These are phyloP conservation scores for Andrena hattorfiana DNA, from an alignment of 2,888 invertebrate genomes.

Conservation along the genomic window DNA sequence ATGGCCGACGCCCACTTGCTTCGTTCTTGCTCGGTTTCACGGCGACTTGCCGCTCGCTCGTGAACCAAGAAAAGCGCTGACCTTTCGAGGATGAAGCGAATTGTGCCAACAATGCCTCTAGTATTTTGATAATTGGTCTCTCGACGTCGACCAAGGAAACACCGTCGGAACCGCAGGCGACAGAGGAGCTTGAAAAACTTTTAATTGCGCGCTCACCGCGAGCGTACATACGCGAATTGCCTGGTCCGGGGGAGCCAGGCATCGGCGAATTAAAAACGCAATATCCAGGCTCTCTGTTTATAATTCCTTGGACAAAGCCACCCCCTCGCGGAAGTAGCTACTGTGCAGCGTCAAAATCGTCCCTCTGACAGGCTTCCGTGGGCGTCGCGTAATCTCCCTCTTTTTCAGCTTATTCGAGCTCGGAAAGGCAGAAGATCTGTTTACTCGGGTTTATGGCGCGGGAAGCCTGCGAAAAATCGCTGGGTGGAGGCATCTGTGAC, in stretches of 20 bases:
- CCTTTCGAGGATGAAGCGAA: not conserved
- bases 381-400: constrained; percentile 14
- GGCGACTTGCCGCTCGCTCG: not conserved
- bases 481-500: not conserved
- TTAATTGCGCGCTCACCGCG: constrained; percentile 35
- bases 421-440: constrained; percentile 4
- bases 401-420: not conserved
- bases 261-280: constrained; percentile 11
- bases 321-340: constrained; percentile 7
- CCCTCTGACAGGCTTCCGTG: not conserved
- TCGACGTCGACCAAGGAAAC: not conserved
- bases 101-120: not conserved
- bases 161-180: not conserved
- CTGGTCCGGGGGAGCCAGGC: too few relatives aligned
- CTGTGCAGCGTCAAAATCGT: constrained; percentile 30
- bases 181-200: constrained; percentile 26
- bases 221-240: too few relatives aligned
- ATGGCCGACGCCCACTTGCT: not conserved
- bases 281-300: not conserved
- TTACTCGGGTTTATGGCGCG: not conserved
- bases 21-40: not conserved
- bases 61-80: not conserved
- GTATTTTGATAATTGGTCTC: constrained; percentile 32
- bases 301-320: not conserved
- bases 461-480: not conserved